A percentile compares a stretch with the other conserved stretches of the same genome.
Evolutionary conservation across 2,888 invertebrate species (phyloP).

Genomic region (Microplitis manilae): DNA sequence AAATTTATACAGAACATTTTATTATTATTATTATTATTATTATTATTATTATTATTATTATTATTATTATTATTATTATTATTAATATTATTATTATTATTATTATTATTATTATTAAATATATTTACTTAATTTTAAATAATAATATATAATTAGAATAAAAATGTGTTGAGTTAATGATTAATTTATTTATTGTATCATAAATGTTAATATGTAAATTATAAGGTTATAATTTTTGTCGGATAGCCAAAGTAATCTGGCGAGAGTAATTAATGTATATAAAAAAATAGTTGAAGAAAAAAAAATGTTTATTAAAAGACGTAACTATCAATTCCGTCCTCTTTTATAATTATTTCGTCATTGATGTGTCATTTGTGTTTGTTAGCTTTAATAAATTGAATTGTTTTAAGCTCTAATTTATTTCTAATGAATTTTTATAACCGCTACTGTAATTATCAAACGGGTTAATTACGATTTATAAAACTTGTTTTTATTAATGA

Average conservation of each 20-base stretch:
- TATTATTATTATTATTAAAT: too few species aligned
- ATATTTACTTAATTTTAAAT: too few species aligned
- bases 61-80: too few species aligned
- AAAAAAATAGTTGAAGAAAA: not conserved
- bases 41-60: too few species aligned
- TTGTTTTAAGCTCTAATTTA: not conserved
- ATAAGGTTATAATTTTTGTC: not conserved
- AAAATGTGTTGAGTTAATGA: too few species aligned
- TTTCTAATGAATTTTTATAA: too few species aligned
- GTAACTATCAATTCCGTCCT: conserved; percentile 15
- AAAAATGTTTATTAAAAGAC: conserved; percentile 4
- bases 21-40: too few species aligned
- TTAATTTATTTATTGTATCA: not conserved
- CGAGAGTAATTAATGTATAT: not conserved
- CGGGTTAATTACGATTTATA: too few species aligned
- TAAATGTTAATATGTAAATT: not conserved
- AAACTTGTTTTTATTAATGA: too few species aligned
- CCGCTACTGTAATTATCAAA: too few species aligned
- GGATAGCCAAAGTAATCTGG: conserved; percentile 2
- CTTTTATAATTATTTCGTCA: conserved; percentile 15
- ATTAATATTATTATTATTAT: too few species aligned
- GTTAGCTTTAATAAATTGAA: conserved; percentile 9
- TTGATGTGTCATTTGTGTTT: not conserved
- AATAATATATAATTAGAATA: too few species aligned
- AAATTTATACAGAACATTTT: not conserved